A percentile compares a stretch with the other conserved stretches of the same genome.
phyloP scores from a whole-genome alignment of 92 coral and sea anemone genomes.

The Epizoanthus stellaris region DNA sequence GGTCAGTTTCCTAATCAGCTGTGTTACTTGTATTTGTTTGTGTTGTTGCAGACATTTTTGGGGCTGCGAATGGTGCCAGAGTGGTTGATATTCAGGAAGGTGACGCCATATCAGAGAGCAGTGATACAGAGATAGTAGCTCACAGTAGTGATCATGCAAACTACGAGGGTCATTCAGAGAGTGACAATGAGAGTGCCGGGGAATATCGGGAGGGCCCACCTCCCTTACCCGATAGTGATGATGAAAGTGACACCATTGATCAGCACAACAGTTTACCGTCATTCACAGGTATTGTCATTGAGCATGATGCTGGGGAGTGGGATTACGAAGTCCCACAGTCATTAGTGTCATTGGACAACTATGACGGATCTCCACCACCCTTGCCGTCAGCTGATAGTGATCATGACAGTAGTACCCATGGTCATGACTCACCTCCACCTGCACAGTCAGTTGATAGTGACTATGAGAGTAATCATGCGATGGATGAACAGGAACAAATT shows the following conservation, averaged over 20 bases:
- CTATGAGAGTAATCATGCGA: conserved; percentile 22
- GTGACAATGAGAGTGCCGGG: conserved; percentile 66
- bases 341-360: not conserved
- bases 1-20: no score
- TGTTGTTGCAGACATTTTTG: conserved; percentile 85
- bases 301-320: conserved; percentile 37
- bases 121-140: conserved; percentile 91
- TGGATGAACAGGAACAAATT: conserved; percentile 22
- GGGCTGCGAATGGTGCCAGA: conserved; percentile 63
- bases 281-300: conserved; percentile 20
- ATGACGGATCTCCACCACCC: conserved; percentile 23
- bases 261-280: conserved; percentile 38
- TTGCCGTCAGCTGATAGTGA: conserved; percentile 34
- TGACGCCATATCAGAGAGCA: conserved; percentile 85
- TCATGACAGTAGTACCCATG: conserved; percentile 12
- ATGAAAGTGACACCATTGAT: conserved; percentile 59
- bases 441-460: conserved; percentile 27
- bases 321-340: conserved; percentile 25
- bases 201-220: conserved; percentile 77
- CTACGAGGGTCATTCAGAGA: conserved; percentile 63
- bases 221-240: conserved; percentile 76
- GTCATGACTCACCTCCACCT: conserved; percentile 13
- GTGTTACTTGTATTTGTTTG: no score
- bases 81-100: conserved; percentile 87
- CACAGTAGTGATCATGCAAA: conserved; percentile 74